phyloP scores from a whole-genome alignment of 2,113 vertebrate species.

The Nothoprocta pentlandii region DNA sequence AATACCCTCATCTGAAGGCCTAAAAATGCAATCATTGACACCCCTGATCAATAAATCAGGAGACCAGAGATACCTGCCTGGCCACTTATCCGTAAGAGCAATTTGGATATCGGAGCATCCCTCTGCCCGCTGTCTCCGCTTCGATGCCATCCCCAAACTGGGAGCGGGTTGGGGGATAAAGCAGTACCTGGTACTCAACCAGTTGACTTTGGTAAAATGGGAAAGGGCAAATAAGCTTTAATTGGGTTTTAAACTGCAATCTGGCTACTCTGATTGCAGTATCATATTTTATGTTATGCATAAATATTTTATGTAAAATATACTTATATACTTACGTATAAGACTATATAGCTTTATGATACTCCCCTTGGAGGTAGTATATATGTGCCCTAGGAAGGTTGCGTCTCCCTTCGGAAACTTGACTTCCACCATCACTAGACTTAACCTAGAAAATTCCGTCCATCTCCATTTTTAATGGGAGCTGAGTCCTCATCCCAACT shows the following conservation, averaged over 20 bases:
- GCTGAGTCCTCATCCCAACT: background rate
- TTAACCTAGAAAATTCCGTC: background rate
- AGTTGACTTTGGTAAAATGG: background rate
- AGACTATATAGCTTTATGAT: background rate
- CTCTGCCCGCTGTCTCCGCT: background rate
- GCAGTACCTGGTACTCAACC: no score
- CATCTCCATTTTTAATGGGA: no score
- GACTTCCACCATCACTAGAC: background rate
- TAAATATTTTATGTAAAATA: no score
- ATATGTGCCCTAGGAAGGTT: background rate
- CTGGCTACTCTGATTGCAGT: background rate
- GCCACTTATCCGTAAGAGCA: no score
- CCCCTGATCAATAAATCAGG: accelerated
- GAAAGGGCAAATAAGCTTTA: background rate
- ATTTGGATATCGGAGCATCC: background rate
- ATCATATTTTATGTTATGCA: background rate
- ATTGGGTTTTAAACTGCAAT: background rate
- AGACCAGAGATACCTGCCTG: background rate
- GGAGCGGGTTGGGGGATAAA: background rate
- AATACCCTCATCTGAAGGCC: background rate
- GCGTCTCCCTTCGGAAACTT: background rate
- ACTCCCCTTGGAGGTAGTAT: background rate
- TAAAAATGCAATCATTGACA: background rate
- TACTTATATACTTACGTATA: no score
- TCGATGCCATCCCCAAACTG: background rate